Percentiles rank a stretch among this genome's conserved stretches.
phyloP scores from a whole-genome alignment of 2,888 invertebrate species.

The Matsumyia berberina region DNA sequence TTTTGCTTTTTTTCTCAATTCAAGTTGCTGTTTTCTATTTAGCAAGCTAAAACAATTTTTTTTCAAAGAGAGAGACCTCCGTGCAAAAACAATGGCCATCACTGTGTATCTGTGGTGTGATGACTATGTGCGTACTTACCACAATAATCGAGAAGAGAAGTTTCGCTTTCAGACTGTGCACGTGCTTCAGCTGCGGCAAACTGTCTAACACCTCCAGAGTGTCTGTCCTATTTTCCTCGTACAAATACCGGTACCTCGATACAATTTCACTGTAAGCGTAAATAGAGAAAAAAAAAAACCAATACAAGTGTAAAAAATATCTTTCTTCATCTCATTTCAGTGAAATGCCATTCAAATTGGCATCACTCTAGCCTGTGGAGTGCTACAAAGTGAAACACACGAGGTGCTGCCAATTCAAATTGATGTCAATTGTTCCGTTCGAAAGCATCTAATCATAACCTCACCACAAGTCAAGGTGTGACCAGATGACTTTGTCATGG shows the following conservation, averaged over 20 bases:
- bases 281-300: conserved; percentile 21
- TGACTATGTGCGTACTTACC: conserved; percentile 87
- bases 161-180: conserved; percentile 96
- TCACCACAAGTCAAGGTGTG: conserved; percentile 7
- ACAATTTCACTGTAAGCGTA: conserved; percentile 87
- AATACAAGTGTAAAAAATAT: conserved; percentile 22
- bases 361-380: conserved; percentile 21
- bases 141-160: conserved; percentile 98
- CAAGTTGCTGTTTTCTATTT: conserved; percentile 31
- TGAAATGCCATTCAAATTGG: conserved; percentile 39
- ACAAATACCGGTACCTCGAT: conserved; percentile 92
- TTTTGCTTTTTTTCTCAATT: conserved; percentile 4
- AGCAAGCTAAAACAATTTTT: conserved; percentile 13
- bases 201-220: conserved; percentile 94
- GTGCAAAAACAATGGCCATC: conserved; percentile 51
- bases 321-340: neutral
- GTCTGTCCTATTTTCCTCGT: conserved; percentile 93
- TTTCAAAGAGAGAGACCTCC: conserved; percentile 30
- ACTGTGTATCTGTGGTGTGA: conserved; percentile 2
- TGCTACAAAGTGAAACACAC: conserved; percentile 34
- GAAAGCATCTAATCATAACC: conserved; percentile 16
- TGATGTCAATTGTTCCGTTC: conserved; percentile 58
- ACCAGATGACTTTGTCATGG: too few species aligned
- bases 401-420: conserved; percentile 47
- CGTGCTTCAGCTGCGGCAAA: conserved; percentile 91